Evolutionary conservation across 2,888 invertebrate species (phyloP).

Genomic region (Drosophila borborema): DNA sequence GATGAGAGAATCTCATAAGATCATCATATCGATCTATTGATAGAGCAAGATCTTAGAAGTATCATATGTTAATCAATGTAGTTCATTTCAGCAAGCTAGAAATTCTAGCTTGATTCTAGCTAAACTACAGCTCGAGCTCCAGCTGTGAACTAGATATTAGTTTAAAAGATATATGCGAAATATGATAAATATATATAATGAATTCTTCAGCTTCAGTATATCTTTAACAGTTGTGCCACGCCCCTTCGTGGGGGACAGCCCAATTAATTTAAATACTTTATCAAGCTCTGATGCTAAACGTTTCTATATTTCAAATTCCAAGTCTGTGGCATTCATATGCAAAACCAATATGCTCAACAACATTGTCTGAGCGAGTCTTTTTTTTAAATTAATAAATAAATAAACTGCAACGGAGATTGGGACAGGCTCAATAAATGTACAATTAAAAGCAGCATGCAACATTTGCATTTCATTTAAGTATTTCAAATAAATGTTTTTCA

Average conservation of each 20-base stretch:
- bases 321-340: not conserved
- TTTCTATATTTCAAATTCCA: not conserved
- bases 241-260: not conserved
- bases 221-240: not conserved
- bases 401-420: not conserved
- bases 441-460: conserved; percentile 36
- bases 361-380: not conserved
- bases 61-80: not conserved
- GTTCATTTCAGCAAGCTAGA: too few relatives aligned
- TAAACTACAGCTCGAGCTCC: not conserved
- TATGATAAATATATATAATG: too few relatives aligned
- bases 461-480: conserved; percentile 30
- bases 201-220: not conserved
- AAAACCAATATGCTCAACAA: not conserved
- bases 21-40: too few relatives aligned
- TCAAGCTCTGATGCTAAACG: not conserved
- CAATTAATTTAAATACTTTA: too few relatives aligned
- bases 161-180: too few relatives aligned
- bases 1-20: too few relatives aligned
- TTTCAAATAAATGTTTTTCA: conserved; percentile 18
- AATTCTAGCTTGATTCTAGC: not conserved
- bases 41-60: not conserved
- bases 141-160: too few relatives aligned
- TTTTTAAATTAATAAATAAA: not conserved
- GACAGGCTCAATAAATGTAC: conserved; percentile 5